These are phyloP conservation scores for Oriolus oriolus DNA, from an alignment of 2,113 vertebrate species.

Conservation along the genomic window DNA sequence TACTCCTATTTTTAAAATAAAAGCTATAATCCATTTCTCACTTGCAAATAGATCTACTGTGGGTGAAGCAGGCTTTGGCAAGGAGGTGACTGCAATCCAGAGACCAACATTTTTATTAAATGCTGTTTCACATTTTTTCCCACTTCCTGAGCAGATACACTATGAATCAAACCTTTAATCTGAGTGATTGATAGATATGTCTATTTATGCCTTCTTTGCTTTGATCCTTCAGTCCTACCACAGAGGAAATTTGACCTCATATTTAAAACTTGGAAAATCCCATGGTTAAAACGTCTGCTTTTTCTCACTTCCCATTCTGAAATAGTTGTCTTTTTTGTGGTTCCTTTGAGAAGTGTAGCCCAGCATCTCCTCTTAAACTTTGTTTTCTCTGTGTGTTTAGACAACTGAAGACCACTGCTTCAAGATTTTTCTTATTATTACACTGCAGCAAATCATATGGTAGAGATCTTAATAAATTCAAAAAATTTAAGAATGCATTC, in stretches of 20 bases:
- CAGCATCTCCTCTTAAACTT: background rate
- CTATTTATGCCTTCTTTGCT: background rate
- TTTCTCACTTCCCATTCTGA: conserved; percentile 39
- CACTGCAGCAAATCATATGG: background rate
- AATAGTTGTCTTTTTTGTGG: conserved; percentile 36
- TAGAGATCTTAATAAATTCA: background rate
- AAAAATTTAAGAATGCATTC: background rate
- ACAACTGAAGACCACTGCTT: background rate
- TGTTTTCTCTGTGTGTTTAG: background rate
- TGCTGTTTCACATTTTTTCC: background rate
- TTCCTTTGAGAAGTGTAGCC: conserved; percentile 5
- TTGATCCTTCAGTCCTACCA: conserved; percentile 1
- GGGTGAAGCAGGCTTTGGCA: background rate
- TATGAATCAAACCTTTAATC: background rate
- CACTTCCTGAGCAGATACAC: background rate
- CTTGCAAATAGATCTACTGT: background rate
- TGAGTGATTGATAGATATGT: background rate
- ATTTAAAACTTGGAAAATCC: conserved; percentile 19
- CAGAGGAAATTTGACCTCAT: background rate
- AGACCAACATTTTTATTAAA: background rate
- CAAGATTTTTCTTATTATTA: background rate
- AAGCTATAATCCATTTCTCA: background rate
- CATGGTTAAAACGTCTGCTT: background rate
- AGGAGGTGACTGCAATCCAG: background rate
- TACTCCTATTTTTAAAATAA: background rate